Evolutionary conservation across 2,888 invertebrate species (phyloP).

Genomic region (Drosophila pseudotakahashii): DNA sequence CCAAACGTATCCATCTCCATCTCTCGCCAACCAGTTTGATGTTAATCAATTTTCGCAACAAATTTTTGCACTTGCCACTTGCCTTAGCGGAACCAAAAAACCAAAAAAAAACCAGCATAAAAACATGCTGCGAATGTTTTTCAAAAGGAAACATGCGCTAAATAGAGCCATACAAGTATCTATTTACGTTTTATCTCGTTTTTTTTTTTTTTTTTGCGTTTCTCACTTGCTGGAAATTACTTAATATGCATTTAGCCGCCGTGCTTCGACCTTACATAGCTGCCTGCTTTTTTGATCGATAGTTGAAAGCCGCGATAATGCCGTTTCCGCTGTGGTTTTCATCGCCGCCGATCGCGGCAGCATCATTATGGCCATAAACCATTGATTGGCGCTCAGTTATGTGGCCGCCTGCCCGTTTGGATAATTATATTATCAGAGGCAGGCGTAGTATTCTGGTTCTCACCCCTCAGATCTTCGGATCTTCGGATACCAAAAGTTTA

Average conservation of each 20-base stretch:
- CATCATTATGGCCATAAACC: slow-evolving; percentile 39
- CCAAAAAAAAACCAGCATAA: slow-evolving; percentile 1
- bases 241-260: slow-evolving; percentile 71
- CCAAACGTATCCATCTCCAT: slow-evolving; percentile 1
- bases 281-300: slow-evolving; percentile 42
- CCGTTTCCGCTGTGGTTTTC: slow-evolving; percentile 68
- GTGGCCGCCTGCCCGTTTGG: slow-evolving; percentile 63
- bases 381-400: slow-evolving; percentile 50
- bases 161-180: slow-evolving; percentile 34
- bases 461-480: slow-evolving; percentile 12
- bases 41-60: slow-evolving; percentile 77
- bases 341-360: slow-evolving; percentile 41
- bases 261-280: slow-evolving; percentile 65
- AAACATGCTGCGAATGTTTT: slow-evolving; percentile 45
- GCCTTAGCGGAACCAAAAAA: slow-evolving; percentile 38
- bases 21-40: slow-evolving; percentile 64
- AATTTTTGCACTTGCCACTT: slow-evolving; percentile 76
- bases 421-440: slow-evolving; percentile 68
- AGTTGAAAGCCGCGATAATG: slow-evolving; percentile 50
- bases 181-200: slow-evolving; percentile 35
- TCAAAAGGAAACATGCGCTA: slow-evolving; percentile 45
- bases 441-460: slow-evolving; percentile 28
- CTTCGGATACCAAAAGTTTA: not conserved
- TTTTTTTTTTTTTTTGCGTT: slow-evolving; percentile 42
- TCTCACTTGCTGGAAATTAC: slow-evolving; percentile 54